Base-by-base conservation (phyloP, 2,797 vertebrate species). In the Acanthis flammea region DNA sequence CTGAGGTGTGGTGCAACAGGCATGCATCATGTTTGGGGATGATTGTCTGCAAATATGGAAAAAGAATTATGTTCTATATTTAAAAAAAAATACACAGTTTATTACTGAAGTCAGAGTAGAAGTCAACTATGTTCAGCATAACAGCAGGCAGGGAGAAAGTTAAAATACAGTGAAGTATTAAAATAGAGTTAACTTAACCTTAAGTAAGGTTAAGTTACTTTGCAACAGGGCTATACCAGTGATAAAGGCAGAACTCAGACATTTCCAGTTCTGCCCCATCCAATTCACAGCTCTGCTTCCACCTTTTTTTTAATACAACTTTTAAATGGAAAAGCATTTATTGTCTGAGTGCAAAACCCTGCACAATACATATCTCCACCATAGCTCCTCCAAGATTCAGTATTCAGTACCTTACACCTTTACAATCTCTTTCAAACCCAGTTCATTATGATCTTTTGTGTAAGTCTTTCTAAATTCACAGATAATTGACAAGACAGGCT, bases 401-500 rank as follows among this genome's bases (percentile, higher is more conserved):
- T 57, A 42, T 86, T 91, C 31, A 14, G 45, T 88, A 57, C 48
- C 42, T 88, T 66, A 68, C 42, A 83, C 76, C 72, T 74, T 88
- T 90, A 57, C 51, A 71, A 25, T 65, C 41, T 61, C 57, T 75
- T 94, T 89, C 75, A 92, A 77, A 88, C 60, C 19, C 51, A 81
- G 19, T 35, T 94, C 42, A 68, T 94, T 96, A 79, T 30, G 27
- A 18, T 77, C 67, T 87, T 95, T 88, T 78, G 50, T 88, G 58
- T 73, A 96, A 92, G 74, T 84, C 94, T 86, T 86, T 75, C 58
- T 89, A 90, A 94, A 93, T 91, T 92, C 72, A 63, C 54, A 88
- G 48, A 61, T 91, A 92, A 91, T 91, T 90, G 88, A 83, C 73
- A 88, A 80, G 73, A 68, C 8, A 0, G 48, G 15, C 83, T 89